These are phyloP conservation scores for Drosophila eugracilis DNA, from an alignment of 1,140 invertebrate genomes.

Conservation along the genomic window DNA sequence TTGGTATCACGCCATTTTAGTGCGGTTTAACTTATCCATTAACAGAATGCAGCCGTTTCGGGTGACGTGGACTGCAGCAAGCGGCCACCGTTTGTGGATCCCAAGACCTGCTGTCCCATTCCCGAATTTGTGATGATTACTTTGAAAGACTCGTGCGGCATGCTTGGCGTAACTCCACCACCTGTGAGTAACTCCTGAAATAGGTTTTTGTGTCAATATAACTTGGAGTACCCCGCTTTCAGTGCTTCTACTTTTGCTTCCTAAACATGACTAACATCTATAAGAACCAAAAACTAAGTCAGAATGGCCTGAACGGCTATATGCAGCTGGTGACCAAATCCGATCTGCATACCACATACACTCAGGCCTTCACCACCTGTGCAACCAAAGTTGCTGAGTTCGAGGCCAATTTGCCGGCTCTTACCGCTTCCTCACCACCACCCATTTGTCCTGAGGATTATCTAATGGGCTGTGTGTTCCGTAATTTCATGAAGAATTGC, in stretches of 20 bases:
- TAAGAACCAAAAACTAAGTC: constrained; percentile 38
- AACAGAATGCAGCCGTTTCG: constrained; percentile 32
- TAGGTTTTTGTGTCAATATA: neutral
- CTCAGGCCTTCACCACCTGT: constrained; percentile 57
- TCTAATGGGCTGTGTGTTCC: constrained; percentile 53
- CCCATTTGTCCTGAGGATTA: constrained; percentile 44
- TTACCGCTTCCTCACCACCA: constrained; percentile 33
- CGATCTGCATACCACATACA: constrained; percentile 45
- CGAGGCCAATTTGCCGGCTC: constrained; percentile 39
- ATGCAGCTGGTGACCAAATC: constrained; percentile 26
- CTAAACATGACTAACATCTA: constrained; percentile 67
- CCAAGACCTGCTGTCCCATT: constrained; percentile 55
- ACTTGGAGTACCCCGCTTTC: neutral
- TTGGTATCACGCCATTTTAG: constrained; percentile 28
- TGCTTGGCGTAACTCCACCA: constrained; percentile 31
- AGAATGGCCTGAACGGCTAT: constrained; percentile 41
- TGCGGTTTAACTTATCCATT: constrained; percentile 19
- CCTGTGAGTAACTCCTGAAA: constrained; percentile 47
- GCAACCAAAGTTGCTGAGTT: constrained; percentile 43
- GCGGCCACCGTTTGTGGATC: constrained; percentile 46
- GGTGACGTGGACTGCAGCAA: constrained; percentile 66
- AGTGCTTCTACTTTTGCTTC: constrained; percentile 62
- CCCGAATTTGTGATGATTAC: constrained; percentile 56
- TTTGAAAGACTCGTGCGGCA: constrained; percentile 53
- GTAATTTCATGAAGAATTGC: constrained; percentile 54